phyloP scores from a whole-genome alignment of 2,113 vertebrate genomes.

The Scopus umbretta region DNA sequence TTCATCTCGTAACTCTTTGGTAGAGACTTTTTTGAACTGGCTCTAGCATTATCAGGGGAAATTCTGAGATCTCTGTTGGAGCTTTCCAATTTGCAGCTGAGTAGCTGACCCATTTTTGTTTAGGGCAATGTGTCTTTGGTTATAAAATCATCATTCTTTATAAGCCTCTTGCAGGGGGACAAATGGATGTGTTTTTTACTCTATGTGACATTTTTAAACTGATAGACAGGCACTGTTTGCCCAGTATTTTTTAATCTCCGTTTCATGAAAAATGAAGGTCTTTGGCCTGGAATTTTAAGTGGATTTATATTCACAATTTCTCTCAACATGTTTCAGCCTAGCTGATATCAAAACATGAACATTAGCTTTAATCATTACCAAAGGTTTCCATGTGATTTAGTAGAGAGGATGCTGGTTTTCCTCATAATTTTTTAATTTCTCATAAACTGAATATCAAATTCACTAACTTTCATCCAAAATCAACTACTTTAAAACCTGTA shows the following conservation, averaged over 20 bases:
- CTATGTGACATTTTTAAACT: conserved; percentile 37
- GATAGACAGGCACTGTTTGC: conserved; percentile 32
- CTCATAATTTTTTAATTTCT: conserved; percentile 29
- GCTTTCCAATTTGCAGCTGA: conserved; percentile 15
- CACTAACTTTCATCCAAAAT: conserved; percentile 22
- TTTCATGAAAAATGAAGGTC: conserved; percentile 57
- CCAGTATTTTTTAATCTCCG: conserved; percentile 55
- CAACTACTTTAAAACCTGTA: not conserved
- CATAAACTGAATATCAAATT: conserved; percentile 8
- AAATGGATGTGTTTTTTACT: conserved; percentile 45
- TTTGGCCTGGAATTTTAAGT: conserved; percentile 27
- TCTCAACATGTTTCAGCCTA: not conserved
- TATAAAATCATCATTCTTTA: conserved; percentile 61
- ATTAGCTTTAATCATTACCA: conserved; percentile 13
- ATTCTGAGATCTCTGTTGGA: conserved; percentile 32
- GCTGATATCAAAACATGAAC: not conserved
- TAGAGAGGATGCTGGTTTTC: not conserved
- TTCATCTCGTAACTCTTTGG: conserved; percentile 13
- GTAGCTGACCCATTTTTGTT: conserved; percentile 27
- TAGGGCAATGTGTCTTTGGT: conserved; percentile 48
- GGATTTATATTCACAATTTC: conserved; percentile 59
- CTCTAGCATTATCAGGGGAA: not conserved
- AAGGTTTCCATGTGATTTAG: conserved; percentile 29
- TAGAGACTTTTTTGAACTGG: not conserved
- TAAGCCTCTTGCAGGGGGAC: conserved; percentile 8